Base-by-base conservation (phyloP, 2,797 vertebrate genomes). In the Molothrus ater region DNA sequence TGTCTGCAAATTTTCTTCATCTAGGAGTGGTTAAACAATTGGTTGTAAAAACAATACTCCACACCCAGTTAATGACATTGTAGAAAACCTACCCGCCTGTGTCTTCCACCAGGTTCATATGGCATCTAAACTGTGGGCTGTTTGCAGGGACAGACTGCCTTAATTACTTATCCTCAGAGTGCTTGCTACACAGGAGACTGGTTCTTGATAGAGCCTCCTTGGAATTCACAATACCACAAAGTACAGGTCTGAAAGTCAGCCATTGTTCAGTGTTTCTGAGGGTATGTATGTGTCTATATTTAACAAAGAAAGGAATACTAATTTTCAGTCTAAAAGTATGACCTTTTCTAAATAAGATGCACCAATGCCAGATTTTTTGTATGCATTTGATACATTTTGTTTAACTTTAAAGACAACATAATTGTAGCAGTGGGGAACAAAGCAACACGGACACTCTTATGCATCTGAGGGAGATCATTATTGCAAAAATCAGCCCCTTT, bases 261-360 rank as follows among this genome's bases (percentile, higher is more conserved):
- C 11, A 9, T 14, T 64, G 17, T 48, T 63, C 28, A 12, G 25
- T 20, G 8, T 73, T 93, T 91, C 68, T 86, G 26, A 76, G 43
- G 21, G 14, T 18, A 31, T 34, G 2, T 0, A 0, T 16, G 2
- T 10, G 5, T 17, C 38, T 56, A 11, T 17, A 69, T 42, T 50
- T 78, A 48, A 17, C 11, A 50, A 61, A 48, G 48, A 81, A 92
- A 81, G 59, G 1, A 36, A 14, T 29, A 47, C 24, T 74, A 17
- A 31, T 59, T 72, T 65, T 69, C 20, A 47, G 3, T 75, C 16
- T 79, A 61, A 72, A 88, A 86, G 21, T 57, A 57, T 15, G 1
- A 40, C 4, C 73, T 56, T 25, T n/a, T 76, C 17, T 51, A n/a
- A 11, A 8, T 54, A 43, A 78, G 17, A 53, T n/a, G 24, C 5